These are phyloP conservation scores for Eupelmus urozonus DNA, from an alignment of 2,888 invertebrate species.

Conservation along the genomic window DNA sequence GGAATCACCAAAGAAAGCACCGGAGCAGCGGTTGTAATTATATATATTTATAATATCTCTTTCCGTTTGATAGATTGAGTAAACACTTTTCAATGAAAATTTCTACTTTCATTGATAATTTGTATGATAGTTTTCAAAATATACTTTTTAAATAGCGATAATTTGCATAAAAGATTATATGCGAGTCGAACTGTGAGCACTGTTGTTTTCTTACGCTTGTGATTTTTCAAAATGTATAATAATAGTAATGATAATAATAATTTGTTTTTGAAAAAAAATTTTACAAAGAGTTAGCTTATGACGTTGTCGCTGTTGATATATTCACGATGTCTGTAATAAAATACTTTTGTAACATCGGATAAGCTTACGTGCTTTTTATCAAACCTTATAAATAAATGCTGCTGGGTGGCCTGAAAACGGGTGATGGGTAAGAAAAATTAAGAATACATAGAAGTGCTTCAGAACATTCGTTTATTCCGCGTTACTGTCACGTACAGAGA, in stretches of 20 bases:
- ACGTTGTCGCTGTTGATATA: constrained; percentile 6
- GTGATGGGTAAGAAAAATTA: constrained; percentile 1
- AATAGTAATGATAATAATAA: constrained; percentile 41
- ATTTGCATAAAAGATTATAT: constrained; percentile 34
- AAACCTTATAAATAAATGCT: constrained; percentile 2
- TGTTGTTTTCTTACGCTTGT: constrained; percentile 40
- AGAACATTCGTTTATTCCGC: constrained; percentile 64
- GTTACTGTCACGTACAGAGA: constrained; percentile 64
- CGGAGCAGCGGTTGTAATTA: constrained; percentile 54
- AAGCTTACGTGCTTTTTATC: background rate
- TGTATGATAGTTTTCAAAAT: constrained; percentile 60
- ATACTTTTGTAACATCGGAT: constrained; percentile 33
- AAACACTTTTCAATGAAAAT: constrained; percentile 9
- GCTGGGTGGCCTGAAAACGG: background rate
- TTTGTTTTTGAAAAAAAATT: constrained; percentile 25
- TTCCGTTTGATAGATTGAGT: constrained; percentile 30
- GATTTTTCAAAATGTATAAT: constrained; percentile 28
- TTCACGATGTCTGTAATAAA: constrained; percentile 33
- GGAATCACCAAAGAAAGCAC: constrained; percentile 52
- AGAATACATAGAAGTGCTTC: constrained; percentile 41
- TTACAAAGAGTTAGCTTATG: constrained; percentile 6
- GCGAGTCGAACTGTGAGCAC: constrained; percentile 9
- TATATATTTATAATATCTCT: constrained; percentile 35
- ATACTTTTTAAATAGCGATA: constrained; percentile 52
- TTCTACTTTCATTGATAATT: constrained; percentile 51